phyloP scores from a whole-genome alignment of 2,113 vertebrate species.

The Falcunculus frontatus region DNA sequence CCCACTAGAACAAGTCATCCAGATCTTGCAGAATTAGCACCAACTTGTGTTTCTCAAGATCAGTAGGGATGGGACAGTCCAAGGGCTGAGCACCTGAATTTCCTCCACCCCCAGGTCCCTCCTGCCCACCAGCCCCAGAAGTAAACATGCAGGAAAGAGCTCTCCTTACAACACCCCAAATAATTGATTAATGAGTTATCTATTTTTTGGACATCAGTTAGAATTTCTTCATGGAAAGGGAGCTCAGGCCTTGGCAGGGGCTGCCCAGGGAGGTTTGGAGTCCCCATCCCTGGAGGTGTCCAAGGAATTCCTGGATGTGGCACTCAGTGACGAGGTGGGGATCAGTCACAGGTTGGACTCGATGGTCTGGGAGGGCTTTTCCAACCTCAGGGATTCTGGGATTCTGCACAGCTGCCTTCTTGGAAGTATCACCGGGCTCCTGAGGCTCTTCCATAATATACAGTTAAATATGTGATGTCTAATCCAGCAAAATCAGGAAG shows the following conservation, averaged over 20 bases:
- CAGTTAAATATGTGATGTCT: accelerated
- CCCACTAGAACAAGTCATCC: accelerated
- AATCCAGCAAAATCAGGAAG: not conserved
- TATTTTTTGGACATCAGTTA: not conserved
- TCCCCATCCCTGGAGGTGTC: not conserved
- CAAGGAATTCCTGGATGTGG: not conserved
- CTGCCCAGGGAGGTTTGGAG: not conserved
- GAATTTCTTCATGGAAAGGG: not conserved
- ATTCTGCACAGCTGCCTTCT: not conserved
- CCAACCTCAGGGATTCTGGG: not conserved
- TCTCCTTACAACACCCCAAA: too few relatives aligned
- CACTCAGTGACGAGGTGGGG: not conserved
- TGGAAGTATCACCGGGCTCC: not conserved
- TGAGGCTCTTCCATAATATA: accelerated
- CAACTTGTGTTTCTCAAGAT: accelerated
- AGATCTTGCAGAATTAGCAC: accelerated
- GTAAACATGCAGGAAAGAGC: accelerated
- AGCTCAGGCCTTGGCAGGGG: accelerated
- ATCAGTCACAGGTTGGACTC: not conserved
- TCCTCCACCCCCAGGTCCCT: not conserved
- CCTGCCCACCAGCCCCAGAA: not conserved
- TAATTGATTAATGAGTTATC: accelerated
- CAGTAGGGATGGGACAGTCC: not conserved
- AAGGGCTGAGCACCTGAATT: not conserved
- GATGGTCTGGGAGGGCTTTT: not conserved